Conservation (phyloP, 1,140 invertebrate species). For the Zaprionus taronus region DNA sequence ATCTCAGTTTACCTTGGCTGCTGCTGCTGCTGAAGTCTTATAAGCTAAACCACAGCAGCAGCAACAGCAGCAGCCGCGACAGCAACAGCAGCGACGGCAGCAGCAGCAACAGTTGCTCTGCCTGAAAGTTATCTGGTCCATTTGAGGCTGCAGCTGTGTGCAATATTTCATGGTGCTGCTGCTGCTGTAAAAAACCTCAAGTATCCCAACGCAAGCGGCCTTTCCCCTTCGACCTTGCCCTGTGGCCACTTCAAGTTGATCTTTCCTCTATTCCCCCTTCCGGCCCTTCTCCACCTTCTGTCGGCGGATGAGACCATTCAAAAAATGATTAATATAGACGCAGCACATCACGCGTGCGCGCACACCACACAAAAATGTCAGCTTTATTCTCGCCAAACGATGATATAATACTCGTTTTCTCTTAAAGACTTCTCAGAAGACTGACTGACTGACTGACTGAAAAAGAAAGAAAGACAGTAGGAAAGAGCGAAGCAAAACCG, state of each 20-base stretch:
- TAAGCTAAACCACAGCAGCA: slow-evolving; percentile 73
- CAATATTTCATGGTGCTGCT: slow-evolving; percentile 33
- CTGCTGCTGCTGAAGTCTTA: slow-evolving; percentile 66
- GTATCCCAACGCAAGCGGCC: slow-evolving; percentile 31
- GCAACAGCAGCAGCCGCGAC: slow-evolving; percentile 44
- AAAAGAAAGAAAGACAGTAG: neutral
- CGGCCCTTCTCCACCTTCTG: neutral
- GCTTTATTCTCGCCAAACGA: neutral
- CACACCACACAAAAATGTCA: slow-evolving; percentile 40
- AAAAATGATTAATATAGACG: slow-evolving; percentile 60
- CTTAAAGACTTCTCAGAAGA: slow-evolving; percentile 1
- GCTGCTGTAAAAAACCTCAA: slow-evolving; percentile 12
- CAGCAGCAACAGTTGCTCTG: slow-evolving; percentile 63
- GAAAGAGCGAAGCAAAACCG: neutral
- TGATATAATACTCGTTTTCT: neutral
- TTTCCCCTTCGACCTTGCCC: slow-evolving; percentile 52
- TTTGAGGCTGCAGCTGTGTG: slow-evolving; percentile 76
- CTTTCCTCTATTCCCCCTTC: neutral
- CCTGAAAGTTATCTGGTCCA: slow-evolving; percentile 80
- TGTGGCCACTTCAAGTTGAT: slow-evolving; percentile 20
- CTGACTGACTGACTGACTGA: neutral
- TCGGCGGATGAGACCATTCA: slow-evolving; percentile 36
- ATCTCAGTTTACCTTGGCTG: slow-evolving; percentile 75
- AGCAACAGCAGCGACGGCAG: slow-evolving; percentile 31
- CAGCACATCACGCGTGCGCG: neutral